phyloP scores from a whole-genome alignment of 2,888 invertebrate species.

The Eristalis intricaria region DNA sequence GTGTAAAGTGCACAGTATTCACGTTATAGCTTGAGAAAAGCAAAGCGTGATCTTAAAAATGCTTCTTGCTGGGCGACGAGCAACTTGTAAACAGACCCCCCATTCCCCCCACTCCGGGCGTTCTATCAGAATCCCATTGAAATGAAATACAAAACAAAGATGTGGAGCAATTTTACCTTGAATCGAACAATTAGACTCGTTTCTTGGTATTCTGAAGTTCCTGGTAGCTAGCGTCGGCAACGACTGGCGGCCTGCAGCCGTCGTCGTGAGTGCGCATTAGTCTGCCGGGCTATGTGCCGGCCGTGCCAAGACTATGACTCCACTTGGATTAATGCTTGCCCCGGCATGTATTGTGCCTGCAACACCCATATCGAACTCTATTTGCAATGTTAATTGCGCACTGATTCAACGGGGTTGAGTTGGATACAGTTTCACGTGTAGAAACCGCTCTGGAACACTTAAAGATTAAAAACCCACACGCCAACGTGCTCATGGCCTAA shows the following conservation, averaged over 20 bases:
- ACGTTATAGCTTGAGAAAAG: background rate
- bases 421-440: constrained; percentile 1
- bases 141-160: background rate
- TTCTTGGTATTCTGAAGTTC: constrained; percentile 25
- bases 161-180: constrained; percentile 33
- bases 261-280: constrained; percentile 26
- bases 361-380: background rate
- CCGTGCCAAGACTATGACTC: constrained; percentile 1
- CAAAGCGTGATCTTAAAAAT: background rate
- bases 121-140: background rate
- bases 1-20: background rate
- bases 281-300: background rate
- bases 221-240: constrained; percentile 6
- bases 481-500: constrained; percentile 2
- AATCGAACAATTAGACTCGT: constrained; percentile 19
- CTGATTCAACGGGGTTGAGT: background rate
- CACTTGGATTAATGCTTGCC: background rate
- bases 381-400: constrained; percentile 26
- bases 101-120: background rate
- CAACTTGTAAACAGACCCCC: background rate
- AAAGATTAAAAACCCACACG: constrained; percentile 10
- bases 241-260: constrained; percentile 1
- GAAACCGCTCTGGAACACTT: constrained; percentile 15
- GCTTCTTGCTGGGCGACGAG: background rate
- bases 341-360: background rate